Evolutionary conservation across 1,140 invertebrate genomes (phyloP), one percentile per base, ranked within the genome.

Genomic region (Ips typographus): DNA sequence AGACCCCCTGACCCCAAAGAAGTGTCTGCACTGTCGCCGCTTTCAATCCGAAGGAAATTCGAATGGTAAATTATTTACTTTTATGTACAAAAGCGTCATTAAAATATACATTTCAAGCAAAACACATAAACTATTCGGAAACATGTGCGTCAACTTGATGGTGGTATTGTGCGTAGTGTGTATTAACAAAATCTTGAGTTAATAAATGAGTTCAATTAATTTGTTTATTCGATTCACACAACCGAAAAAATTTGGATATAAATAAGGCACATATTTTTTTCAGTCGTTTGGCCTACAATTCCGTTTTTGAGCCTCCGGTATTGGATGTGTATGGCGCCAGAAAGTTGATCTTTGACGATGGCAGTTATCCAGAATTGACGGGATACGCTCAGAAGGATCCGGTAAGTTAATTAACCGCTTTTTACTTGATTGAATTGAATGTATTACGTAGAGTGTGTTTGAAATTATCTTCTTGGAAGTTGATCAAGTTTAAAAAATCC

Each of bases 291-390:
- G 36, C 42, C 8, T 60, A 49, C 37, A 56, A 44, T 7, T 22
- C 65, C 1, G 40, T 52, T 59, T 67, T 67, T 8, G 41, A 51
- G 39, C 42, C 65, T 22, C 6, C 65, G 4, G 56, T 55, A 8
- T 41, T 69, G 52, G 59, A 53, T 22, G 22, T 68, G 43, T 68
- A 62, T 63, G 40, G 7, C n/a, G 40, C 44, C 40, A 38, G 55
- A 64, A 7, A 63, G 40, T 57, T 63, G 6, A 7, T 71, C 39
- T 65, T 49, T 49, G 60, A 71, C 2, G 44, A 42, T 7, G 43
- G 51, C 8, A 41, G 51, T 39, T 59, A 61, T 44, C 7, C 39
- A 4, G 44, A 55, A 42, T 22, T 61, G 3, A 37, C 37, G 5
- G 58, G 40, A 38, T 62, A 52, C 38, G 40, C 53, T 42, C 4